These are phyloP conservation scores for Leptopilina clavipes DNA, from an alignment of 1,140 invertebrate species.

Conservation along the genomic window DNA sequence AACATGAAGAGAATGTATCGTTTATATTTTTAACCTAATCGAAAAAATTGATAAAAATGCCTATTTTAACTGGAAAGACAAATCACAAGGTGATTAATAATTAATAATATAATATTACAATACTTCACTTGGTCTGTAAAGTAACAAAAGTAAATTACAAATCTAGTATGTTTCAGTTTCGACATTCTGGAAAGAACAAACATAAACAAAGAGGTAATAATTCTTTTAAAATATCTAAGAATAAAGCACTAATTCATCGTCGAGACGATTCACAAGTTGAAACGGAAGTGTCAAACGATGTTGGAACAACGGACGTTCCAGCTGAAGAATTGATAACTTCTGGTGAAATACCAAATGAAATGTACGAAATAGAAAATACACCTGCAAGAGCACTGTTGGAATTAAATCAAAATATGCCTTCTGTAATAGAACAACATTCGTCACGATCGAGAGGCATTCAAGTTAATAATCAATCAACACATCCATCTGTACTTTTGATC, in stretches of 20 bases:
- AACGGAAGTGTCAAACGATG: not conserved
- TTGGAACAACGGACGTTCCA: constrained; percentile 39
- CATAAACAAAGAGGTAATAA: not conserved
- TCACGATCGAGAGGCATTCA: not conserved
- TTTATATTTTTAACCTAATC: too few species aligned
- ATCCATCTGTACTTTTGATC: constrained; percentile 49
- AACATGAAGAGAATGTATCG: too few species aligned
- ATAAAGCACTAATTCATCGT: not conserved
- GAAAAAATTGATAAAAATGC: not conserved
- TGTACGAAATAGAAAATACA: constrained; percentile 59
- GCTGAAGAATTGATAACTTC: constrained; percentile 58
- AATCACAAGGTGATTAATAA: not conserved
- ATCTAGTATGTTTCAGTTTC: not conserved
- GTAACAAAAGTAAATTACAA: not conserved
- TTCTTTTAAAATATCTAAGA: not conserved
- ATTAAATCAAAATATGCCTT: constrained; percentile 32
- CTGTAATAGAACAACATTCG: constrained; percentile 20
- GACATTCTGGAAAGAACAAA: not conserved
- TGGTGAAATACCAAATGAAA: constrained; percentile 56
- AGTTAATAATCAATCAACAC: constrained; percentile 34
- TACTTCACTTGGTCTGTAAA: too few species aligned
- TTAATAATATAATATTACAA: not conserved
- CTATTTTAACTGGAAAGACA: not conserved
- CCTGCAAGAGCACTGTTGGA: not conserved
- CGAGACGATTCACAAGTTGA: not conserved